These are phyloP conservation scores for Drosophila gaucha DNA, from an alignment of 2,888 invertebrate genomes.

Conservation along the genomic window DNA sequence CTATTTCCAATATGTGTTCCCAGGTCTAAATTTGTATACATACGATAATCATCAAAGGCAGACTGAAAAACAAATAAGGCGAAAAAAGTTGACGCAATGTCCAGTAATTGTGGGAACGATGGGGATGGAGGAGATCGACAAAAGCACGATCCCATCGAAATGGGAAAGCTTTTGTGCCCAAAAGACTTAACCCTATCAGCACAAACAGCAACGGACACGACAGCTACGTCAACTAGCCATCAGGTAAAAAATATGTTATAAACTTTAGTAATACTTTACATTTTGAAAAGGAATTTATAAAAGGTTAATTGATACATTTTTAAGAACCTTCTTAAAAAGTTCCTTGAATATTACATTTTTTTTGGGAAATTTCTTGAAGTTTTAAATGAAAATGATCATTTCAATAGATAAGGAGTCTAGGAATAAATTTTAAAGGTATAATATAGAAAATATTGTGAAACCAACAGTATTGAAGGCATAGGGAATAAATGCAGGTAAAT, in stretches of 20 bases:
- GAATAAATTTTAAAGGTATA: no score
- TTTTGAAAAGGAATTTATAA: no score
- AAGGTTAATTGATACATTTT: no score
- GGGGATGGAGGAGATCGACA: constrained; percentile 56
- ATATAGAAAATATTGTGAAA: no score
- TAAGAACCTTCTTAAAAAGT: no score
- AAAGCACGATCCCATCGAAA: constrained; percentile 64
- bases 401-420: no score
- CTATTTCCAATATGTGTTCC: constrained; percentile 8
- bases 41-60: background rate
- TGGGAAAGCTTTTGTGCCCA: constrained; percentile 53
- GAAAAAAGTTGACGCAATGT: constrained; percentile 47
- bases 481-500: no score
- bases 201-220: constrained; percentile 23
- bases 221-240: constrained; percentile 40
- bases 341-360: no score
- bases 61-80: constrained; percentile 6
- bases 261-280: background rate
- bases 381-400: no score
- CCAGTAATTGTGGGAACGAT: constrained; percentile 64
- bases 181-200: constrained; percentile 35
- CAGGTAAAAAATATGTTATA: constrained; percentile 32
- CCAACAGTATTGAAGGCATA: no score
- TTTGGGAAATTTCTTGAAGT: no score
- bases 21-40: constrained; percentile 18